Evolutionary conservation across 37 sponge, comb jelly and placozoan species (phyloP).

Genomic region (Mnemiopsis leidyi): DNA sequence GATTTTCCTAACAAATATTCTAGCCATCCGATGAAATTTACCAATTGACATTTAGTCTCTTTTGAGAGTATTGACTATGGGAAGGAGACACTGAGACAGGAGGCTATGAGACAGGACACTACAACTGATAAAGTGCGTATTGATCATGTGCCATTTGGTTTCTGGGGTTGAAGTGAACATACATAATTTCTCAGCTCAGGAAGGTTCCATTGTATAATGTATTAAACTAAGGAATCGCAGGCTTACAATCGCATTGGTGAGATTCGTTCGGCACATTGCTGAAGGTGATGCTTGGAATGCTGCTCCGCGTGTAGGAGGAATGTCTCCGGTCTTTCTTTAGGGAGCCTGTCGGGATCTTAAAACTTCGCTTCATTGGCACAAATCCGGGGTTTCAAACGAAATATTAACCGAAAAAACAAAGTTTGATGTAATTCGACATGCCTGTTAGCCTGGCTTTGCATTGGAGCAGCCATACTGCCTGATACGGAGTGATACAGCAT

Average conservation of each 20-base stretch:
- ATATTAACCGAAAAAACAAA: background rate
- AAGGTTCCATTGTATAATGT: no score
- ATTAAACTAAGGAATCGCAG: no score
- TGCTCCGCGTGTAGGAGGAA: background rate
- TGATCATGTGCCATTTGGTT: no score
- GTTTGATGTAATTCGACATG: background rate
- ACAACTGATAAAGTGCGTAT: no score
- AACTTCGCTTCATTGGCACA: background rate
- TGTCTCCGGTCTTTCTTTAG: background rate
- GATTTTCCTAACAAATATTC: no score
- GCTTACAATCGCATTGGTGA: background rate
- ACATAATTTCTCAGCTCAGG: no score
- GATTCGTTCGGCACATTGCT: background rate
- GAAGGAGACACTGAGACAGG: no score
- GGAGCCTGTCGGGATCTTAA: background rate
- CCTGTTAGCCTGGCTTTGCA: background rate
- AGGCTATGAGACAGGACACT: no score
- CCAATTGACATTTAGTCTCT: no score
- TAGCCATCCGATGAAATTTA: no score
- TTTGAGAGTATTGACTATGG: no score
- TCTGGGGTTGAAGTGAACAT: no score
- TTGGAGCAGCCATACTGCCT: background rate
- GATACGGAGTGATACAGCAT: background rate
- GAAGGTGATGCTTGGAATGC: background rate
- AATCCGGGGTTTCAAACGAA: background rate